Evolutionary conservation across 2,797 vertebrate species (phyloP), one percentile per base, ranked within the genome.

Genomic region (Hydrolagus colliei): DNA sequence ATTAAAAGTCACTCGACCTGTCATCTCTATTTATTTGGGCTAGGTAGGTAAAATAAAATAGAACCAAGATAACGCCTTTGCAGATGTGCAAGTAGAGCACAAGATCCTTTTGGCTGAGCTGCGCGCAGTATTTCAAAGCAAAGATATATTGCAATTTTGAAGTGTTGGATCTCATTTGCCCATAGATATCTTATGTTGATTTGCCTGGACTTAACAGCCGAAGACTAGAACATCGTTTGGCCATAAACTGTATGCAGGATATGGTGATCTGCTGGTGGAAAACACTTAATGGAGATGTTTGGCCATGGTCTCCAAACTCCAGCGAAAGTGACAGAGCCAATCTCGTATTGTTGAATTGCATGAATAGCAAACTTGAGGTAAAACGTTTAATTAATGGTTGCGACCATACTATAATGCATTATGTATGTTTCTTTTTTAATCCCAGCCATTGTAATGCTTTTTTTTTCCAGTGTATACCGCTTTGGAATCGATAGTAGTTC

Each of bases 221-320:
- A 12, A 92, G 93, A 78, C 88, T 91, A 72, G 91, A 90, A 86
- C 93, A 95, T 87, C 93, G 27, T 16, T 89, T 98, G 86, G 90
- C 89, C 86, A 91, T 98, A 87, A 99, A 95, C 90, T 89, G 72
- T 88, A 68, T 90, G 52, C 96, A 98, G 89, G 96, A 98, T 75
- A 88, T 93, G 89, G 94, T 92, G 11, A 87, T 97, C 90, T 98
- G 96, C 92, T 99, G 97, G 97, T 97, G 97, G 96, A 92, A 93
- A 71, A 88, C 91, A 87, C 87, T 90, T 1, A 92, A 88, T 86
- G 94, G 95, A 73, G 96, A 94, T 89, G 90, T 90, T 85, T 96
- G 96, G 95, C 95, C 95, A 88, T 98, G 97, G 97, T 92, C 93
- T 87, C 96, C 95, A 2, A 88, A 94, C 86, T 92, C 94, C 88